phyloP scores from a whole-genome alignment of 2,797 vertebrate species.

The Trichosurus vulpecula region DNA sequence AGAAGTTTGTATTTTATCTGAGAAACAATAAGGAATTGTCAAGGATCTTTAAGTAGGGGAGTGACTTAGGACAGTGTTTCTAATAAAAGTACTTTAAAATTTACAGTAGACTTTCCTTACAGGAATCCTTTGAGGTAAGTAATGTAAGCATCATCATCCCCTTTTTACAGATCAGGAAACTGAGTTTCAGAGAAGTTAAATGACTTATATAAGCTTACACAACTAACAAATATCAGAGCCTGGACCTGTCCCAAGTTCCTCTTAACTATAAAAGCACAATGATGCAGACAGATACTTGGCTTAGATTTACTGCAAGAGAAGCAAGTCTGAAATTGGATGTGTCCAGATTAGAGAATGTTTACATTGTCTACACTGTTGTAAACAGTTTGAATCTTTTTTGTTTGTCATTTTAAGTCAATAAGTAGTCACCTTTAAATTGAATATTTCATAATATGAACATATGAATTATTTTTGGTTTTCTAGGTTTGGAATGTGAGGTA shows the following conservation, averaged over 20 bases:
- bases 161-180: neutral
- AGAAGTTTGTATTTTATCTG: neutral
- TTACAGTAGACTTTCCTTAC: neutral
- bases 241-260: neutral
- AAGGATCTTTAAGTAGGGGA: neutral
- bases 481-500: neutral
- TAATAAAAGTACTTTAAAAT: neutral
- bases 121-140: neutral
- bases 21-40: neutral
- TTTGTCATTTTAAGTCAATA: neutral
- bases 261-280: neutral
- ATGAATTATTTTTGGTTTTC: neutral
- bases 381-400: neutral
- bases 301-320: neutral
- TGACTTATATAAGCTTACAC: neutral
- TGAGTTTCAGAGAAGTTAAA: neutral
- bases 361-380: neutral
- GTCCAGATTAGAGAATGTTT: neutral
- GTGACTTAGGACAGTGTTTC: neutral
- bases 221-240: neutral
- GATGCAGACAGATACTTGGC: neutral
- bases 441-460: neutral
- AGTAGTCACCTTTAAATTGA: neutral
- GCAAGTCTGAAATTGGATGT: neutral
- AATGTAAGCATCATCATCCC: neutral